A percentile compares a stretch with the other conserved stretches of the same genome.
These are phyloP conservation scores for Sebastes vulpes DNA, from an alignment of 2,797 vertebrate species.

Conservation along the genomic window DNA sequence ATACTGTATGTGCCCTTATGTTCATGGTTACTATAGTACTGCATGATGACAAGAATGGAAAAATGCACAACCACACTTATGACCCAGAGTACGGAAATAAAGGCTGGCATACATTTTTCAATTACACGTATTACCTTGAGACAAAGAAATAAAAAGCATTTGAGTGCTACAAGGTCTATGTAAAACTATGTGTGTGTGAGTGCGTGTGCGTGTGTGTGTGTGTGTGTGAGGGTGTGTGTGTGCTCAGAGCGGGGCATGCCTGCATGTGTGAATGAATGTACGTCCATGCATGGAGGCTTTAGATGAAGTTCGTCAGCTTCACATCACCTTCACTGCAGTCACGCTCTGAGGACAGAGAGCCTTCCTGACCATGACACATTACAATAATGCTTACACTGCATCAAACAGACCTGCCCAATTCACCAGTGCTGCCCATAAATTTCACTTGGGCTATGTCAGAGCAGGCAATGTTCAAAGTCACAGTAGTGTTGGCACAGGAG, in stretches of 20 bases:
- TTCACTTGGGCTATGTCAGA: constrained; percentile 29
- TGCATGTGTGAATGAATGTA: not conserved
- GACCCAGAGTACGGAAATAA: not conserved
- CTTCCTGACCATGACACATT: constrained; percentile 71
- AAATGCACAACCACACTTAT: not conserved
- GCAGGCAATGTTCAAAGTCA: constrained; percentile 66
- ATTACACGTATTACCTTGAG: not conserved
- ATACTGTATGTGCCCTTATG: not conserved
- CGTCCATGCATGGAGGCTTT: constrained; percentile 5
- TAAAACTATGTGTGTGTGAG: not conserved
- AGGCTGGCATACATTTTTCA: not conserved
- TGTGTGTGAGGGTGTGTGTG: not conserved
- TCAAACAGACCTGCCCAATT: constrained; percentile 65
- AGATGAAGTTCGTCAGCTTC: constrained; percentile 41
- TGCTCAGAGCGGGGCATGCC: not conserved
- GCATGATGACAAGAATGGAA: not conserved
- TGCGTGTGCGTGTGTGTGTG: not conserved
- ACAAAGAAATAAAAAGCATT: not conserved
- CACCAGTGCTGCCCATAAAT: constrained; percentile 64
- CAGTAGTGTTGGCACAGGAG: constrained; percentile 26
- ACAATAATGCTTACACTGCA: constrained; percentile 77
- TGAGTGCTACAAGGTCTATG: not conserved
- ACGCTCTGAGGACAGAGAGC: constrained; percentile 56
- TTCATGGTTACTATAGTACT: not conserved
- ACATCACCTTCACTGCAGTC: constrained; percentile 58